phyloP scores from a whole-genome alignment of 2,888 invertebrate species.

The Spatulosminthurus flaviceps region DNA sequence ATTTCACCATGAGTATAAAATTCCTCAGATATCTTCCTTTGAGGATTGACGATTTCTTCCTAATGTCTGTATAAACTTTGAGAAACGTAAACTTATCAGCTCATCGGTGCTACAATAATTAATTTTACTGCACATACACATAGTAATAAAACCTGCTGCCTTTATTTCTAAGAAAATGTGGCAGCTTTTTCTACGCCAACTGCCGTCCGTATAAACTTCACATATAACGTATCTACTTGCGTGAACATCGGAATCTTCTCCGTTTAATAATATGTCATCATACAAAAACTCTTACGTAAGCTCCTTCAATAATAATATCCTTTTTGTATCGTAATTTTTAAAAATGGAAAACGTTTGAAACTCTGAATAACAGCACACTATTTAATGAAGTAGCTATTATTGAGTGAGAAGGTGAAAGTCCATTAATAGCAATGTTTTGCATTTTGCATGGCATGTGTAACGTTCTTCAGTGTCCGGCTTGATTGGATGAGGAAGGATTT shows the following conservation, averaged over 20 bases:
- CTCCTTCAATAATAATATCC: conserved; percentile 34
- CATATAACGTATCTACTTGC: neutral
- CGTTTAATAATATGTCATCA: conserved; percentile 53
- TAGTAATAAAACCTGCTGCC: too few relatives aligned
- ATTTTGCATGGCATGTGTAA: too few relatives aligned
- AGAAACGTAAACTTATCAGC: neutral
- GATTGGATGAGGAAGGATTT: too few relatives aligned
- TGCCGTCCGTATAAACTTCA: neutral
- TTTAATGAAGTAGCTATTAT: too few relatives aligned
- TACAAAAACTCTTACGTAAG: conserved; percentile 61
- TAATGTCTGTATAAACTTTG: neutral
- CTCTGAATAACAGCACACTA: too few relatives aligned
- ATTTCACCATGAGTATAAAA: too few relatives aligned
- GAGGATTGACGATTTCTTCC: neutral
- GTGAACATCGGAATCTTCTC: neutral
- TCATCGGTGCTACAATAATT: neutral
- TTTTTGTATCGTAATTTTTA: too few relatives aligned
- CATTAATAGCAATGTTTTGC: too few relatives aligned
- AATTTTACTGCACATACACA: neutral
- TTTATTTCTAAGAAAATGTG: neutral
- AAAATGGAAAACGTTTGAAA: too few relatives aligned
- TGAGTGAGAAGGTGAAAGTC: too few relatives aligned
- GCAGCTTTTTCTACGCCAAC: neutral
- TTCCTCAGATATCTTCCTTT: neutral
- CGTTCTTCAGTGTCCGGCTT: too few relatives aligned